phyloP scores from a whole-genome alignment of 2,797 vertebrate species.

The Sarcoramphus papa region DNA sequence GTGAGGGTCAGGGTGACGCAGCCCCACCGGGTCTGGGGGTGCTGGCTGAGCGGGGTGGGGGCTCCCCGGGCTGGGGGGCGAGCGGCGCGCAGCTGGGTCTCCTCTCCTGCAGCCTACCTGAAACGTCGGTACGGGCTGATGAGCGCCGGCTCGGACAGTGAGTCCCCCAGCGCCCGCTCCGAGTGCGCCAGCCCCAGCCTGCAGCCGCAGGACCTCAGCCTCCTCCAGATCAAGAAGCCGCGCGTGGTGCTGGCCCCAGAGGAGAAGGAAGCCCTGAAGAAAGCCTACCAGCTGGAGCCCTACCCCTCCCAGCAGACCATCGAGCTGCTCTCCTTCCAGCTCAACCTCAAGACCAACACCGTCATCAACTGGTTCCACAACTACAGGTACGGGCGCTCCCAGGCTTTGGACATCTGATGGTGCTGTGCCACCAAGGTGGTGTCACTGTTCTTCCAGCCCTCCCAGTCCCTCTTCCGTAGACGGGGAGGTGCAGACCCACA shows the following conservation, averaged over 20 bases:
- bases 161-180: conserved; percentile 85
- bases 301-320: conserved; percentile 98
- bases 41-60: neutral
- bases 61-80: neutral
- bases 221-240: conserved; percentile 92
- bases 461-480: neutral
- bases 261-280: conserved; percentile 94
- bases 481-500: rapidly evolving
- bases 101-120: conserved; percentile 84
- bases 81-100: neutral
- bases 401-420: rapidly evolving
- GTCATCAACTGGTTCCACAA: conserved; percentile 99
- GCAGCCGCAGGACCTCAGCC: conserved; percentile 84
- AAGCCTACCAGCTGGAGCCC: conserved; percentile 92
- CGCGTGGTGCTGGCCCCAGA: conserved; percentile 92
- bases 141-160: conserved; percentile 89
- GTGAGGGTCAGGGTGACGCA: conserved; percentile 52
- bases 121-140: conserved; percentile 94
- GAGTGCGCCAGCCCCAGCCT: conserved; percentile 90
- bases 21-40: rapidly evolving
- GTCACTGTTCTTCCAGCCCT: neutral
- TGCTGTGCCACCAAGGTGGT: neutral
- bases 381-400: conserved; percentile 78
- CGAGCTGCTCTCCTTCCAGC: conserved; percentile 91
- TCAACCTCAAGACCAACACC: conserved; percentile 97